Evolutionary conservation across 1,140 invertebrate genomes (phyloP).

Genomic region (Sycophaga agraensis): DNA sequence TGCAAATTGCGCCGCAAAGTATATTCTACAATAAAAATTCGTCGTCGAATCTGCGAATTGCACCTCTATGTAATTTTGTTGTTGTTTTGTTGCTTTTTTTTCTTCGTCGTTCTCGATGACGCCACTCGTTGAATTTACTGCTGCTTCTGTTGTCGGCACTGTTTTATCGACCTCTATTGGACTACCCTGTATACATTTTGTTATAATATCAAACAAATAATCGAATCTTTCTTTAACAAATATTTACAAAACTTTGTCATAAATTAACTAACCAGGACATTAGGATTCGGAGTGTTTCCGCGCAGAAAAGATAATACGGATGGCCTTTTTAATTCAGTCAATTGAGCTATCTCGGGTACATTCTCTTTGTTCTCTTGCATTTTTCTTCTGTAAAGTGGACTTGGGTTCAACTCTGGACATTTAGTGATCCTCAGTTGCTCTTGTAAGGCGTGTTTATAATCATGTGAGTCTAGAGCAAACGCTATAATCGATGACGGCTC

Average conservation of each 20-base stretch:
- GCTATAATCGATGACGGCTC: constrained; percentile 90
- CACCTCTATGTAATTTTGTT: constrained; percentile 71
- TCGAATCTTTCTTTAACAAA: neutral
- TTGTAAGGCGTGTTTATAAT: constrained; percentile 68
- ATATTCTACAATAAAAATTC: constrained; percentile 83
- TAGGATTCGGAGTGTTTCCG: constrained; percentile 48
- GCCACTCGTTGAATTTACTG: neutral
- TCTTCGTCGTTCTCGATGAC: constrained; percentile 45
- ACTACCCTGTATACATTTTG: constrained; percentile 40
- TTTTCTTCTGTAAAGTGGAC: constrained; percentile 58
- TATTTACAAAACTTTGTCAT: neutral
- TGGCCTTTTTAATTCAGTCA: constrained; percentile 52
- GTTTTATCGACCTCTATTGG: constrained; percentile 48
- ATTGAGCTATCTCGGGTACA: constrained; percentile 43
- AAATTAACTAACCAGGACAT: constrained; percentile 1
- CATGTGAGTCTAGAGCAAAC: constrained; percentile 73
- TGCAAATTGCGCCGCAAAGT: constrained; percentile 84
- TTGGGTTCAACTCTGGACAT: constrained; percentile 47
- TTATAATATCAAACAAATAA: too few species aligned
- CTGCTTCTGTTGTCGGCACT: constrained; percentile 9
- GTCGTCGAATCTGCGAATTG: constrained; percentile 73
- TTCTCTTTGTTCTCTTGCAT: constrained; percentile 53
- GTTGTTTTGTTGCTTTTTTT: constrained; percentile 47
- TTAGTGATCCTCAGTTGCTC: constrained; percentile 53
- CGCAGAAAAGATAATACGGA: constrained; percentile 58